Base-by-base conservation (phyloP, 2,113 vertebrate genomes). In the Malurus cyaneus region DNA sequence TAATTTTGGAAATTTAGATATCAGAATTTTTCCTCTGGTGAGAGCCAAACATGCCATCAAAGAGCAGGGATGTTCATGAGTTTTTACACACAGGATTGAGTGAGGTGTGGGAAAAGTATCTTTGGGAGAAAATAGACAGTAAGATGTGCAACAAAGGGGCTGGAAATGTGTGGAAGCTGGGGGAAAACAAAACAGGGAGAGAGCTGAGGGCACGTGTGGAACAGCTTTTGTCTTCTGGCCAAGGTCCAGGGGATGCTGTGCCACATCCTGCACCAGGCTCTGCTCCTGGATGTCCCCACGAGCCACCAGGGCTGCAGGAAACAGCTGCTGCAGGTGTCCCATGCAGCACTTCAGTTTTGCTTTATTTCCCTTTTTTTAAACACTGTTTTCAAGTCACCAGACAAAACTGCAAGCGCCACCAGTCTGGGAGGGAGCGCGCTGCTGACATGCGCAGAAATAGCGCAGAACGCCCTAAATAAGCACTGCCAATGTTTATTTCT, bases 401-500 rank as follows among this genome's bases (percentile, higher is more conserved):
- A 62, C 53, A 44, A 78, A 94, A 91, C 18, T 87, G 86, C 91
- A 86, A 76, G 18, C 50, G 93, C 72, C 32, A 20, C 86, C 86
- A 86, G 24, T 66, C 47, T 91, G 74, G 80, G 93, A 82, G 74
- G 83, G 66, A 71, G 64, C 6, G 21, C 49, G 93, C 57, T 78
- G 93, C 94, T 96, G 96, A 95, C 86, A 77, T 56, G 92, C 74
- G 91, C 79, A 94, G 96, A 95, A 97, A 91, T 18, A 34, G 85
- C 87, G 60, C 53, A 39, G 41, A 94, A 36, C 8, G 29, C 96
- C 96, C 76, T 88, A 92, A 97, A 96, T 89, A 95, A 97, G 85
- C 80, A 83, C 70, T 97, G 91, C 93, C 96, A 97, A 94, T 97
- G 93, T 97, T 98, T 97, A 96, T 95, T 97, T 92, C 96, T 96